phyloP scores from a whole-genome alignment of 2,888 invertebrate species.

The Lysandra coridon region DNA sequence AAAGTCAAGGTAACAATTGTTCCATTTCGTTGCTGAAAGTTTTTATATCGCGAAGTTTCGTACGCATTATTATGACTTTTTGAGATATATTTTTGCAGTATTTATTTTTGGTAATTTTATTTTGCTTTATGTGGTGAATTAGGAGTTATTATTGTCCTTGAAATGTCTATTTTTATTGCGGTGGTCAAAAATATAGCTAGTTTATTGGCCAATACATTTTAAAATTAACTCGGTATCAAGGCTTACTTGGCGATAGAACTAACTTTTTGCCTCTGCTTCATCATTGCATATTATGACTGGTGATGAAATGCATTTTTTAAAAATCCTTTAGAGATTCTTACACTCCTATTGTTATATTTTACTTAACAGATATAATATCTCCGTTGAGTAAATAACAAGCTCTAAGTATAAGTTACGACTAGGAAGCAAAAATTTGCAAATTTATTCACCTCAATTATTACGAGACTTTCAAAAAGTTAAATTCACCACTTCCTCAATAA shows the following conservation, averaged over 20 bases:
- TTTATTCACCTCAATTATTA: not conserved
- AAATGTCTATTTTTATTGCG: not conserved
- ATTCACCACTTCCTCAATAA: not conserved
- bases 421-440: not conserved
- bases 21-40: slow-evolving; percentile 38
- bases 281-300: too few species aligned
- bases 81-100: not conserved
- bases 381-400: too few species aligned
- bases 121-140: not conserved
- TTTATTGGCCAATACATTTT: too few species aligned
- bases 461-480: not conserved
- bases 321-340: too few species aligned
- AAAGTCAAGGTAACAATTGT: slow-evolving; percentile 67
- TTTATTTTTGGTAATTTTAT: not conserved
- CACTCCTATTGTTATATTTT: too few species aligned
- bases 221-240: too few species aligned
- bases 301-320: too few species aligned
- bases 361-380: too few species aligned
- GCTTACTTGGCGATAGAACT: too few species aligned
- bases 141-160: not conserved
- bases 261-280: too few species aligned
- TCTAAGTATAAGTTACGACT: not conserved
- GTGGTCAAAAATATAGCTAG: too few species aligned
- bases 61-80: not conserved
- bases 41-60: slow-evolving; percentile 19